Percentiles rank a stretch among this genome's conserved stretches.
Evolutionary conservation across 2,888 invertebrate species (phyloP).

Genomic region (Poecilus cupreus): DNA sequence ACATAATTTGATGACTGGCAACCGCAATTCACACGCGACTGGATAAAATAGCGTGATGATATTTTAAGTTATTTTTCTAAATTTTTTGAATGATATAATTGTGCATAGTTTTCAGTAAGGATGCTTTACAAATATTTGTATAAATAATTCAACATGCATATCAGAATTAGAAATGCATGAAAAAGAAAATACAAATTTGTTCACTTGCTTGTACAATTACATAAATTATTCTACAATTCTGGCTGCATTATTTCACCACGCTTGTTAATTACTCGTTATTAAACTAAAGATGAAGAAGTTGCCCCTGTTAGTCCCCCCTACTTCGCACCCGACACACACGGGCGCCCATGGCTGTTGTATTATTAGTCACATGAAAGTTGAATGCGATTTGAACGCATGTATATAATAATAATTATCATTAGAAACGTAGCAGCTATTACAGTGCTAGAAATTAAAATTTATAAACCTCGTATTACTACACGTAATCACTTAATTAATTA

Average conservation of each 20-base stretch:
- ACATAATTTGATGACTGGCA: too few species aligned
- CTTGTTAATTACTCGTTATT: neutral
- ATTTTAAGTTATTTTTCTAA: neutral
- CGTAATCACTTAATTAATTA: constrained; percentile 41
- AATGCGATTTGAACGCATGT: neutral
- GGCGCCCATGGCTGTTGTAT: neutral
- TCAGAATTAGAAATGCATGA: constrained; percentile 24
- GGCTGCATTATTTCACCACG: neutral
- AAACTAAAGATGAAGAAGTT: neutral
- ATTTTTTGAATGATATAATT: neutral
- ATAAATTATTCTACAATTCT: neutral
- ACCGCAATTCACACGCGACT: too few species aligned
- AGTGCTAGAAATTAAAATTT: constrained; percentile 33
- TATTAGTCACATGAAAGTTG: neutral
- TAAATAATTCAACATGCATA: constrained; percentile 21
- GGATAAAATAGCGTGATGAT: neutral
- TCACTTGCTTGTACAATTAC: neutral
- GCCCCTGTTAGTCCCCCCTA: neutral
- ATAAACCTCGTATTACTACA: constrained; percentile 28
- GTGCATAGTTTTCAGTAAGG: neutral
- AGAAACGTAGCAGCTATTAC: constrained; percentile 2
- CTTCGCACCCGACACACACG: neutral
- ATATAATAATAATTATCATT: constrained; percentile 31
- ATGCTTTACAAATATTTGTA: neutral
- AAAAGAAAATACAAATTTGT: neutral